A percentile compares a stretch with the other conserved stretches of the same genome.
phyloP scores from a whole-genome alignment of 2,113 vertebrate species.

The Cervus canadensis region DNA sequence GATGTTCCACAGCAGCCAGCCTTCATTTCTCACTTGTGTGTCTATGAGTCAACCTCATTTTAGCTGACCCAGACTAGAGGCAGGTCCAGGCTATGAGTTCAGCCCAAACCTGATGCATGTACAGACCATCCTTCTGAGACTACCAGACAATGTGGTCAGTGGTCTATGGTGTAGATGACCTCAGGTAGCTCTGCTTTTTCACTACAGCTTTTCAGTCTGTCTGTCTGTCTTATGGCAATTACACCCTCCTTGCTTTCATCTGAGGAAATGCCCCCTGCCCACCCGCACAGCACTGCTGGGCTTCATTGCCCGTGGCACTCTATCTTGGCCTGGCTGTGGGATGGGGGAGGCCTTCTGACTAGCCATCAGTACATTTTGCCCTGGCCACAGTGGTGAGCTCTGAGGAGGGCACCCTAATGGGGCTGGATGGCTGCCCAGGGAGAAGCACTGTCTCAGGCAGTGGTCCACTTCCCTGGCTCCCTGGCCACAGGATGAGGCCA shows the following conservation, averaged over 20 bases:
- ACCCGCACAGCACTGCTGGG: accelerated
- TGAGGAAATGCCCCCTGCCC: neutral
- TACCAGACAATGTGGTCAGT: accelerated
- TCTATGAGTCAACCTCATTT: neutral
- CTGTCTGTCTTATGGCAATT: accelerated
- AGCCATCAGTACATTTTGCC: accelerated
- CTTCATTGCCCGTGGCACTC: neutral
- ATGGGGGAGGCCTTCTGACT: neutral
- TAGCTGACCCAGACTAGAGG: neutral
- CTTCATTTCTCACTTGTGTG: accelerated
- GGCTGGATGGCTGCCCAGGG: neutral
- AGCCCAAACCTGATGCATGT: accelerated
- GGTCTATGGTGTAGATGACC: accelerated
- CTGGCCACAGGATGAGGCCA: neutral
- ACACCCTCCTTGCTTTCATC: accelerated
- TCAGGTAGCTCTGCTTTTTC: accelerated
- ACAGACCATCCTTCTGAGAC: neutral
- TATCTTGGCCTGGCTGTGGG: neutral
- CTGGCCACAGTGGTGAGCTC: accelerated
- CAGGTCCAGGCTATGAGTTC: neutral
- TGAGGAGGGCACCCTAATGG: neutral
- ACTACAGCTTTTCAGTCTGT: neutral
- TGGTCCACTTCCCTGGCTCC: neutral
- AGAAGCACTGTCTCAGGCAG: accelerated
- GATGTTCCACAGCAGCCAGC: neutral